Conservation (phyloP, 2,888 invertebrate genomes). For the Ganaspis brasiliensis region DNA sequence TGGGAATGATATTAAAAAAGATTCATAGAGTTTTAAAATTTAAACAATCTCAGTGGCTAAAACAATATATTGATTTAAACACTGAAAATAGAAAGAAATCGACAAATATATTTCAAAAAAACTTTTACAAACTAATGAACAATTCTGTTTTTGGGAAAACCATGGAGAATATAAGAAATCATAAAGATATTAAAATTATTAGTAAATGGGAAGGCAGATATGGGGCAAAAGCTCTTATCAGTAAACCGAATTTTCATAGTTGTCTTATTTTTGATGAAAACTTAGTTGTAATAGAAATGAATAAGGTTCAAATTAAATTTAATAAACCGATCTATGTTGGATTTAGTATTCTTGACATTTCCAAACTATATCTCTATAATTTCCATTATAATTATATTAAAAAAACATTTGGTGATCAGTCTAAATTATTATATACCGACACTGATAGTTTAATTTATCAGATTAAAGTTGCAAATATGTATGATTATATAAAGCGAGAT, state of each 20-base stretch:
- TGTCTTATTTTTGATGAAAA: slow-evolving; percentile 71
- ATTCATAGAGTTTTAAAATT: slow-evolving; percentile 74
- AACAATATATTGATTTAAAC: slow-evolving; percentile 77
- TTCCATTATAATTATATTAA: slow-evolving; percentile 75
- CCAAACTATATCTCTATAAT: slow-evolving; percentile 77
- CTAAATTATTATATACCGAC: slow-evolving; percentile 67
- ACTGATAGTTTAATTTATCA: too few species aligned
- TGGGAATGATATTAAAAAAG: slow-evolving; percentile 66
- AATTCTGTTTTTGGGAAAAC: slow-evolving; percentile 67
- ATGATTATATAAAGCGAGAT: slow-evolving; percentile 63
- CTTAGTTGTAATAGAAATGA: slow-evolving; percentile 73
- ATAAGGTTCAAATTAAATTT: slow-evolving; percentile 64
- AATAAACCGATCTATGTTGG: slow-evolving; percentile 78
- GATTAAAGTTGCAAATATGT: slow-evolving; percentile 72
- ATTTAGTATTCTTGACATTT: slow-evolving; percentile 76
- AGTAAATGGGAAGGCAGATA: slow-evolving; percentile 67
- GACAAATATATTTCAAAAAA: slow-evolving; percentile 74
- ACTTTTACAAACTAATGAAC: slow-evolving; percentile 77
- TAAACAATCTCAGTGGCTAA: slow-evolving; percentile 74
- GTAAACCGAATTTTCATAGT: slow-evolving; percentile 72
- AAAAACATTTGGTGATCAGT: slow-evolving; percentile 47
- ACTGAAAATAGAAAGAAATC: slow-evolving; percentile 69
- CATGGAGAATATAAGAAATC: slow-evolving; percentile 69
- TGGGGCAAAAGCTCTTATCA: slow-evolving; percentile 60
- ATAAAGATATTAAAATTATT: slow-evolving; percentile 70